A percentile compares a stretch with the other conserved stretches of the same genome.
Conservation (phyloP, 2,797 vertebrate species). For the Nyctibius grandis region DNA sequence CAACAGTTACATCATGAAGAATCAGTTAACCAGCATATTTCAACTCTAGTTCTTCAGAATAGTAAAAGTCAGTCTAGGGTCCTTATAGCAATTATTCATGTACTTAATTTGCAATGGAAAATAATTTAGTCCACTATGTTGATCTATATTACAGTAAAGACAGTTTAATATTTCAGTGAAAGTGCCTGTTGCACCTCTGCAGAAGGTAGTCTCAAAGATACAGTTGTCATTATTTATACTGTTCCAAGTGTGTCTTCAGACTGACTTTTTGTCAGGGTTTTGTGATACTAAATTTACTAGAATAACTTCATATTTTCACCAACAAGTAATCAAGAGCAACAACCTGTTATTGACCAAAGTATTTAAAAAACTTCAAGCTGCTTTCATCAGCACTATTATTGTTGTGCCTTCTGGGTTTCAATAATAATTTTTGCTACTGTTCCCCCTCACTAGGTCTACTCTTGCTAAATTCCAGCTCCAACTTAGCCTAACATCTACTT, state of each 20-base stretch:
- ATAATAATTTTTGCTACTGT: neutral
- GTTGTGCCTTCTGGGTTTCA: neutral
- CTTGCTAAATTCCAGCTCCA: neutral
- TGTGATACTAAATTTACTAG: neutral
- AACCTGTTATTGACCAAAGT: accelerated
- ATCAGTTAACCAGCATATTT: neutral
- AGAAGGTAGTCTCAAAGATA: neutral
- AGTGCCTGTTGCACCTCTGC: neutral
- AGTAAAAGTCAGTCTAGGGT: neutral
- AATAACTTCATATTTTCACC: neutral
- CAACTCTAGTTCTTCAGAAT: neutral
- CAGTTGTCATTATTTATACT: neutral
- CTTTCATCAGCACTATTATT: neutral
- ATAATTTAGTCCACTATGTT: neutral
- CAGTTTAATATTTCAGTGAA: neutral
- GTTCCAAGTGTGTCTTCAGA: neutral
- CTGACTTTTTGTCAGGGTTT: neutral
- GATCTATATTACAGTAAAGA: neutral
- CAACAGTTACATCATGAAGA: neutral
- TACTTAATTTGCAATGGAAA: neutral
- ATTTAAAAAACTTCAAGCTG: too few relatives aligned
- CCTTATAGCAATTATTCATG: neutral
- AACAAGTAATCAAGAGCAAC: neutral
- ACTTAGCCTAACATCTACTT: neutral
- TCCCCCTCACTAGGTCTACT: neutral